Evolutionary conservation across 2,113 vertebrate species (phyloP).

Genomic region (Nicator chloris): DNA sequence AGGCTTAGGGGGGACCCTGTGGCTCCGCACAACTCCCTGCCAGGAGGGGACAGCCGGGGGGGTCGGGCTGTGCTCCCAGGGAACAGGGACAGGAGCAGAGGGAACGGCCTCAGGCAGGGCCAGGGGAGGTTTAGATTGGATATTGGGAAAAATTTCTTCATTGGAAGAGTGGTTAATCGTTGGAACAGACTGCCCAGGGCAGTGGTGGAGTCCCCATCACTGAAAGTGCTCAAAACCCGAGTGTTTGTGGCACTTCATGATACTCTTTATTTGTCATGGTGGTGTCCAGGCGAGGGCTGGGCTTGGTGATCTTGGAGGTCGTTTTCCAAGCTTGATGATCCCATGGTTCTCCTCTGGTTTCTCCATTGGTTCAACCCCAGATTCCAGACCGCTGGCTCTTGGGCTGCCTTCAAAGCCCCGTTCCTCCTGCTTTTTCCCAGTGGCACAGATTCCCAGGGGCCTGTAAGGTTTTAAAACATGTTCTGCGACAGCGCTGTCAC

Average conservation of each 20-base stretch:
- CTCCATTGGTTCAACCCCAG: fast-evolving
- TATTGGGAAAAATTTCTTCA: not conserved
- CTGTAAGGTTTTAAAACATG: fast-evolving
- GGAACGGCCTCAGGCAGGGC: fast-evolving
- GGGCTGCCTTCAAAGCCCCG: not conserved
- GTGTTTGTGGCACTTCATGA: not conserved
- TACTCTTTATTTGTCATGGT: not conserved
- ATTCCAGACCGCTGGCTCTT: fast-evolving
- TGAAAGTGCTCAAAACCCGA: fast-evolving
- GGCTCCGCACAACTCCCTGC: not conserved
- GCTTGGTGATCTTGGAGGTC: not conserved
- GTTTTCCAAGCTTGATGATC: not conserved
- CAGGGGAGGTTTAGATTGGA: fast-evolving
- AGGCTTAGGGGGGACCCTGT: not conserved
- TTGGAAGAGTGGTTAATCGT: not conserved
- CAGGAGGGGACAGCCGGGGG: not conserved
- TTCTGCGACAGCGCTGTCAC: not conserved
- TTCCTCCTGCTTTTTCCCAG: not conserved
- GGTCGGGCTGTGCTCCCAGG: fast-evolving
- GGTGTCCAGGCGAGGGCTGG: not conserved
- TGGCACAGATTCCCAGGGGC: not conserved
- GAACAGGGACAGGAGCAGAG: not conserved
- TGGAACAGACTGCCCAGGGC: not conserved
- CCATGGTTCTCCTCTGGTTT: not conserved
- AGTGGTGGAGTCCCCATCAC: not conserved